phyloP scores from a whole-genome alignment of 53 echinoderm and acorn worm species.

The Pentamera pediparva region DNA sequence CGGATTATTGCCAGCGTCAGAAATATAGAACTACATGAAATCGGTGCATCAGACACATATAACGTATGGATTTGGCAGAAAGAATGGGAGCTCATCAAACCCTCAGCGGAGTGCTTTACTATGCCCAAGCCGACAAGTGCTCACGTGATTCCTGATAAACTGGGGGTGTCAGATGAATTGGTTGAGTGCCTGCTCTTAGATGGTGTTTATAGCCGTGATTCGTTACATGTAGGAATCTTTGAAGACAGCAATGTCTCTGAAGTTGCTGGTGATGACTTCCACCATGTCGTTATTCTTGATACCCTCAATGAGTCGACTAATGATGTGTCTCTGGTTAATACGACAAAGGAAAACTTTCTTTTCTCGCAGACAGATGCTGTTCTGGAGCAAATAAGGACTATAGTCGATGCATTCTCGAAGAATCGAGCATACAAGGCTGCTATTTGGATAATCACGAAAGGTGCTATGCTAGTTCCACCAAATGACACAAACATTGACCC shows the following conservation, averaged over 20 bases:
- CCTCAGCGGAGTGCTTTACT: not conserved
- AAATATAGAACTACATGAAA: too few species aligned
- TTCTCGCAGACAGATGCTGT: not conserved
- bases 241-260: not conserved
- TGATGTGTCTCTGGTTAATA: not conserved
- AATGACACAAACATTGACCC: too few species aligned
- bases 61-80: not conserved
- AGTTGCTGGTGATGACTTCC: too few species aligned
- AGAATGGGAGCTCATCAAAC: not conserved
- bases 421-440: not conserved
- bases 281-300: not conserved
- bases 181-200: not conserved
- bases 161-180: not conserved
- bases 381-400: not conserved
- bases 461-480: slow-evolving; percentile 11
- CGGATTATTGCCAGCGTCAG: too few species aligned
- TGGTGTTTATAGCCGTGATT: not conserved
- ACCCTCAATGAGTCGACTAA: not conserved
- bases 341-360: not conserved
- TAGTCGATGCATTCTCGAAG: not conserved
- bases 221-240: not conserved
- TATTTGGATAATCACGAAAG: slow-evolving; percentile 25
- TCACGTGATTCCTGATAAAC: not conserved
- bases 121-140: too few species aligned
- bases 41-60: not conserved